Evolutionary conservation across 1,140 invertebrate species (phyloP).

Genomic region (Formica exsecta): DNA sequence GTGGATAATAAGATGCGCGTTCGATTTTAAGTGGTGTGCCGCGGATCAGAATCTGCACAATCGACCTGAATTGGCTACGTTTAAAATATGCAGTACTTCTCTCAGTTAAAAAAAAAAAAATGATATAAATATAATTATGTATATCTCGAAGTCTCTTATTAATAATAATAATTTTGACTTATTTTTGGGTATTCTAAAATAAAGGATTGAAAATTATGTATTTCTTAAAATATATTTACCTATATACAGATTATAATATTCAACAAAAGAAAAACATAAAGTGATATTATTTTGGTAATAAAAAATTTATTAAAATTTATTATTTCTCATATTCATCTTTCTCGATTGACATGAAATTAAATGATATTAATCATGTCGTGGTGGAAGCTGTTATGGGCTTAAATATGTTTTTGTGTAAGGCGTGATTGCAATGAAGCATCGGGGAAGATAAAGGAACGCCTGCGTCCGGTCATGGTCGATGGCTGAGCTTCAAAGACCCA

Average conservation of each 20-base stretch:
- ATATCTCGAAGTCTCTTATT: background rate
- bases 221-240: background rate
- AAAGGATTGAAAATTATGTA: background rate
- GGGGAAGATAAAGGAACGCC: constrained; percentile 49
- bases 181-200: background rate
- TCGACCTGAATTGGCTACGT: constrained; percentile 52
- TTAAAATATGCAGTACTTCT: background rate
- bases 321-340: background rate
- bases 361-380: constrained; percentile 34
- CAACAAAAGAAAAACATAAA: background rate
- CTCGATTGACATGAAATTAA: constrained; percentile 31
- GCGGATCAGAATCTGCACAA: constrained; percentile 59
- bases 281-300: background rate
- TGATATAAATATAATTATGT: constrained; percentile 19
- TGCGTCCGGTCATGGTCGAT: constrained; percentile 54
- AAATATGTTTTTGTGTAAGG: constrained; percentile 52
- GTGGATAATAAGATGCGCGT: constrained; percentile 76
- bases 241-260: background rate
- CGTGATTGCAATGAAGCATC: constrained; percentile 30
- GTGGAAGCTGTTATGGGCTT: constrained; percentile 7
- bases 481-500: constrained; percentile 48
- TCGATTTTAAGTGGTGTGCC: constrained; percentile 73
- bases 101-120: constrained; percentile 4
- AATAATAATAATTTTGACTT: background rate
- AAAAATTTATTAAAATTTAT: constrained; percentile 7